Evolutionary conservation across 53 echinoderm and acorn worm genomes (phyloP).

Genomic region (Temnopleurus reevesii): DNA sequence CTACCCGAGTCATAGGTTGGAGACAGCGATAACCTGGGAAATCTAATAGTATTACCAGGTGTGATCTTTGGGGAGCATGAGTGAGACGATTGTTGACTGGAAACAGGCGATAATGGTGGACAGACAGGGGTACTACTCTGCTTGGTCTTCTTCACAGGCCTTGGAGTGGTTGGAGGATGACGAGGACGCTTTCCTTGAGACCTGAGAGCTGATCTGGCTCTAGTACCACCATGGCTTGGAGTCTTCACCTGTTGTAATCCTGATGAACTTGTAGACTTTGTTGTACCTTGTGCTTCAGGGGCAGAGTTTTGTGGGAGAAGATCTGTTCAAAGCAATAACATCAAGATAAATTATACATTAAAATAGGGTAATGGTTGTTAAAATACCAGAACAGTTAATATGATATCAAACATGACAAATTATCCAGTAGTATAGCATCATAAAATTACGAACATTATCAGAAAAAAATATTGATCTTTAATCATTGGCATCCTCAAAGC

Average conservation of each 20-base stretch:
- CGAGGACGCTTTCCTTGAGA: constrained; percentile 52
- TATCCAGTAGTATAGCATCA: too few species aligned
- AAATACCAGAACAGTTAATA: too few species aligned
- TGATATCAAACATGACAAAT: too few species aligned
- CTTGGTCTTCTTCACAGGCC: constrained; percentile 44
- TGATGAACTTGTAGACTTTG: not conserved
- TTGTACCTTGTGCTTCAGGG: not conserved
- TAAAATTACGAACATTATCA: too few species aligned
- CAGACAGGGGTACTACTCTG: not conserved
- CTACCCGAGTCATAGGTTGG: not conserved
- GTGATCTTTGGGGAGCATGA: constrained; percentile 24
- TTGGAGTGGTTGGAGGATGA: constrained; percentile 44
- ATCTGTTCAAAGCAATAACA: not conserved
- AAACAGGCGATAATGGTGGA: constrained; percentile 34
- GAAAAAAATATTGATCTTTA: too few species aligned
- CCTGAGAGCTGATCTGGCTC: constrained; percentile 49
- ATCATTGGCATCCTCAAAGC: too few species aligned
- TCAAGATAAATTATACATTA: too few species aligned
- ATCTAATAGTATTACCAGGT: not conserved
- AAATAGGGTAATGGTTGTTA: not conserved
- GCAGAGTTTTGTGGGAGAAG: not conserved
- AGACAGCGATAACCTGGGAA: constrained; percentile 40
- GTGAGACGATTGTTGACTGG: not conserved
- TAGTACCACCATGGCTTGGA: not conserved
- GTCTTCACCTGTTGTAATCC: not conserved